Base-by-base conservation (phyloP, 2,797 vertebrate species). In the Mionectes olivaceus region DNA sequence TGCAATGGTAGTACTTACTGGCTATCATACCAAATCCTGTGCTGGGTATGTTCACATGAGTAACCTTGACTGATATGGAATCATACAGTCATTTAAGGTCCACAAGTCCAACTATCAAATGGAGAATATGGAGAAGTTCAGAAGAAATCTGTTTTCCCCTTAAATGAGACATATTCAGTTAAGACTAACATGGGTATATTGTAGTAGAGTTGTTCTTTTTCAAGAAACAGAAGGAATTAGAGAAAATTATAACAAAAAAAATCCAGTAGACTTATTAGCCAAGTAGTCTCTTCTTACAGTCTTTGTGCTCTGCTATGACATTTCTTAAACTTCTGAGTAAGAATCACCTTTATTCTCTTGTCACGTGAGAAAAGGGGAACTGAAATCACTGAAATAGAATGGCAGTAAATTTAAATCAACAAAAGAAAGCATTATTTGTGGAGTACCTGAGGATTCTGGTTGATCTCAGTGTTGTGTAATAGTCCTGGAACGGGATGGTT, bases 21-120 rank as follows among this genome's bases (percentile, higher is more conserved):
- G 11, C 13, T 35, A 3, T 56, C 6, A 2, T 33, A 59, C 13
- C 4, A 39, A 77, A 83, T 67, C 14, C 12, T 63, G 22, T 73
- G 21, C 37, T 76, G 35, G 8, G 2, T 22, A 10, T 4, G 2
- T 65, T 70, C 37, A 60, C 0, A 2, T 65, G 19, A 9, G 6
- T 11, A 70, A 18, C 56, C 35, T 69, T 50, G 11, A 7, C 37
- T n/a, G 24, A 19, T 57, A 5, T 0, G 39, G 63, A 65, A 33
- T 65, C 16, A 25, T 64, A 44, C 12, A 44, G n/a, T 24, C 22
- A 24, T 11, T 65, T n/a, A 65, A 46, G 5, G 50, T 50, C 14
- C 61, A 33, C 24, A 57, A 77, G 49, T 46, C 24, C n/a, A 44
- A 22, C 24, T 10, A 52, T 46, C 17, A 56, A 47, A 33, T 9